Evolutionary conservation across 2,888 invertebrate genomes (phyloP).

Genomic region (Athetis lepigone): DNA sequence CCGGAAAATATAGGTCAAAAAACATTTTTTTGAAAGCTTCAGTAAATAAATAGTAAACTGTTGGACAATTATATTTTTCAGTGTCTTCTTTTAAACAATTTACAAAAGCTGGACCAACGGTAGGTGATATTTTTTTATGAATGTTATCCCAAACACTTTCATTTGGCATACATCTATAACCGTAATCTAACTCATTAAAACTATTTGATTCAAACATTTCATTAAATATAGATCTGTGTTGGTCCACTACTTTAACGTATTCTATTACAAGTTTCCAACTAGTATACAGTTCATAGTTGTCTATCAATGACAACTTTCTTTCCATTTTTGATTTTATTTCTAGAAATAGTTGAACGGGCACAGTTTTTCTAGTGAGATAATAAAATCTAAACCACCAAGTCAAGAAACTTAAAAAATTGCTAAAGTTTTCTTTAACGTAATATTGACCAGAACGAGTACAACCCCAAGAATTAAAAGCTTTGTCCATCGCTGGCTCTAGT

Average conservation of each 20-base stretch:
- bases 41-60: too few species aligned
- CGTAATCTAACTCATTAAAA: too few species aligned
- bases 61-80: too few species aligned
- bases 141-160: too few species aligned
- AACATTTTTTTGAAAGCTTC: too few species aligned
- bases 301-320: neutral
- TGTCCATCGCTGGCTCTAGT: constrained; percentile 64
- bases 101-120: too few species aligned
- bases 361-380: constrained; percentile 59
- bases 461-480: constrained; percentile 63
- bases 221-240: constrained; percentile 28
- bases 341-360: constrained; percentile 67
- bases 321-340: constrained; percentile 65
- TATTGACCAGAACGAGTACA: constrained; percentile 36
- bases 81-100: too few species aligned
- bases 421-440: constrained; percentile 42
- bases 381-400: constrained; percentile 21
- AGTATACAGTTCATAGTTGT: constrained; percentile 56
- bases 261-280: constrained; percentile 62
- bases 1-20: too few species aligned
- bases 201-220: neutral
- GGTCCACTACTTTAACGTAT: constrained; percentile 58
- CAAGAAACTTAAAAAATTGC: constrained; percentile 29
- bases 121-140: too few species aligned
- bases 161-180: too few species aligned